These are phyloP conservation scores for Micrastur ruficollis DNA, from an alignment of 2,797 vertebrate species.

Conservation along the genomic window DNA sequence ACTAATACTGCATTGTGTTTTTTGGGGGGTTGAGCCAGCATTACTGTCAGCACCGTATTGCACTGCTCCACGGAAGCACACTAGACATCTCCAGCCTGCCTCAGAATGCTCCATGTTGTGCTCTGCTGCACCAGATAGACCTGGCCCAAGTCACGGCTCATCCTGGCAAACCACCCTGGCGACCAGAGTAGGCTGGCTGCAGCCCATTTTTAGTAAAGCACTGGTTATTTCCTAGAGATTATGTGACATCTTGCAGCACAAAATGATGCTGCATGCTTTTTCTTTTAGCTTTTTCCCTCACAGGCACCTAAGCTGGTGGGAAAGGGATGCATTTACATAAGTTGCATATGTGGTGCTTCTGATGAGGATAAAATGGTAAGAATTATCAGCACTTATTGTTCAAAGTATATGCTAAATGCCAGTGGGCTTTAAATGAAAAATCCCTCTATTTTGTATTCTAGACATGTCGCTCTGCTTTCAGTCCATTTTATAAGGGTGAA, in stretches of 20 bases:
- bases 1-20: background rate
- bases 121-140: background rate
- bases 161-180: background rate
- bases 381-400: background rate
- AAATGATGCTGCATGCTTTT: background rate
- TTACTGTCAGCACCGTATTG: background rate
- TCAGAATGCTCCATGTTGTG: rapidly evolving
- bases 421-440: background rate
- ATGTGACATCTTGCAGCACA: background rate
- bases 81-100: background rate
- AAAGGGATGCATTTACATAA: background rate
- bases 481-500: background rate
- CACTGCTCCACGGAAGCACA: background rate
- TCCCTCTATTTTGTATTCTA: background rate
- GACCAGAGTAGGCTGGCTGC: background rate
- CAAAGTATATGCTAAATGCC: background rate
- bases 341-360: background rate
- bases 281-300: background rate
- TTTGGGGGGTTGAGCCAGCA: background rate
- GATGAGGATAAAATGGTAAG: background rate
- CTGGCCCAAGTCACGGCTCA: background rate
- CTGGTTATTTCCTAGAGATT: background rate
- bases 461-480: background rate
- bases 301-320: rapidly evolving
- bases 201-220: background rate